Evolutionary conservation across 2,113 vertebrate genomes (phyloP).

Genomic region (Rhombomys opimus): DNA sequence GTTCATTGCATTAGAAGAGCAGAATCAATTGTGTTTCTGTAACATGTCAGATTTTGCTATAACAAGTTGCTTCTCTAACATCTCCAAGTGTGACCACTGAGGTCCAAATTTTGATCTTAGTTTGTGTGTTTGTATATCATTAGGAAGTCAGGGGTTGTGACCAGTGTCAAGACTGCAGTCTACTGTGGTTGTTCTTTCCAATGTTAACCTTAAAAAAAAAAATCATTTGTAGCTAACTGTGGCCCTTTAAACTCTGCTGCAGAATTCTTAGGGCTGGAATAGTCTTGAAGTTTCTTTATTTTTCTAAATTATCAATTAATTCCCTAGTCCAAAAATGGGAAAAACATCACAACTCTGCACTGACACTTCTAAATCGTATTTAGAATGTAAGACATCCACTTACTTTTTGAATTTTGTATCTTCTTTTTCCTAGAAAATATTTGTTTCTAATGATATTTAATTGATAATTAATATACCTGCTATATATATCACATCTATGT

Average conservation of each 20-base stretch:
- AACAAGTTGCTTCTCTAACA: not conserved
- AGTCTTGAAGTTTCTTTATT: not conserved
- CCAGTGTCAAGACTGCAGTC: not conserved
- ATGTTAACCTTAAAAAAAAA: not conserved
- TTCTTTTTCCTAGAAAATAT: conserved; percentile 14
- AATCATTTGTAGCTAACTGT: not conserved
- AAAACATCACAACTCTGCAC: not conserved
- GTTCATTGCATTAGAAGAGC: not conserved
- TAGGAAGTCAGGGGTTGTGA: not conserved
- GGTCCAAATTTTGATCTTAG: not conserved
- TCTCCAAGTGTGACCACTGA: not conserved
- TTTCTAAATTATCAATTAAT: not conserved
- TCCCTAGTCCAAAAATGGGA: not conserved
- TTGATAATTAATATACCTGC: not conserved
- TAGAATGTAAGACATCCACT: not conserved
- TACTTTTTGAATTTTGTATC: not conserved
- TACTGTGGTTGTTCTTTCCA: not conserved
- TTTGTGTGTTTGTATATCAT: not conserved
- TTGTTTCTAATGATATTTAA: not conserved
- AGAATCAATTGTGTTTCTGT: not conserved
- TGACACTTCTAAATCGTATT: not conserved
- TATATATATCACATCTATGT: not conserved
- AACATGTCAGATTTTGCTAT: conserved; percentile 4
- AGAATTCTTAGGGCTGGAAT: not conserved
- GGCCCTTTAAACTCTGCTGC: not conserved